Evolutionary conservation across 2,888 invertebrate genomes (phyloP), one percentile per base, ranked within the genome.

Genomic region (Tetrapedia diversipes): DNA sequence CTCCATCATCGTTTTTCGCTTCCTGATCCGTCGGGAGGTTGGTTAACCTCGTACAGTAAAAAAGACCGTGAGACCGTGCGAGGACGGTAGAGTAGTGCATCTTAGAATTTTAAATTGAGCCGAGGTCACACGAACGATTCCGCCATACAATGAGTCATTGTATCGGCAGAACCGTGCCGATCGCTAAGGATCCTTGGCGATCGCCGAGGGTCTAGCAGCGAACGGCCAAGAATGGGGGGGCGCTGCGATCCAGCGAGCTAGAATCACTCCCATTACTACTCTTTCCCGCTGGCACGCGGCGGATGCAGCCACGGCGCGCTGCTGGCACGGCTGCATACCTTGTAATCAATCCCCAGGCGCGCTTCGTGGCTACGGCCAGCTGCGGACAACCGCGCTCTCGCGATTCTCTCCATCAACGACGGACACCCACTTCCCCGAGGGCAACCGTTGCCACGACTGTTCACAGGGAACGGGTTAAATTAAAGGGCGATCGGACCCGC

Each of bases 321-420:
- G 61, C 68, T 41, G 37, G 64, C 81, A 71, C 68, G 41, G 65
- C 59, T 65, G 86, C 53, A 68, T 24, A 19, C 81, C 82, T 83
- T 84, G 80, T 82, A 81, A 87, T 87, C 87, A 86, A 79, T 82
- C 77, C 56, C 14, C 80, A 87, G 87, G 87, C 84, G 86, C 79
- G 34, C 51, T 56, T 32, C 53, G 49, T 56, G n/a, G 60, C 66
- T 32, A 37, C 22, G 34, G 7, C 14, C 49, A 19, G 41, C 47
- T 39, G 49, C 64, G 32, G 43, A 53, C 73, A 67, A 76, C 76
- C 45, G 39, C 51, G 41, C 22, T n/a, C 1, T 7, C 1, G 11
- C 47, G 49, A 67, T 47, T 29, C 32, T 39, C 59, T 39, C n/a
- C n/a, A 24, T 27, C 41, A 19, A 24, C 49, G 43, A 24, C 41